Conservation (phyloP, 1,140 invertebrate species). For the Hylaeus anthracinus region DNA sequence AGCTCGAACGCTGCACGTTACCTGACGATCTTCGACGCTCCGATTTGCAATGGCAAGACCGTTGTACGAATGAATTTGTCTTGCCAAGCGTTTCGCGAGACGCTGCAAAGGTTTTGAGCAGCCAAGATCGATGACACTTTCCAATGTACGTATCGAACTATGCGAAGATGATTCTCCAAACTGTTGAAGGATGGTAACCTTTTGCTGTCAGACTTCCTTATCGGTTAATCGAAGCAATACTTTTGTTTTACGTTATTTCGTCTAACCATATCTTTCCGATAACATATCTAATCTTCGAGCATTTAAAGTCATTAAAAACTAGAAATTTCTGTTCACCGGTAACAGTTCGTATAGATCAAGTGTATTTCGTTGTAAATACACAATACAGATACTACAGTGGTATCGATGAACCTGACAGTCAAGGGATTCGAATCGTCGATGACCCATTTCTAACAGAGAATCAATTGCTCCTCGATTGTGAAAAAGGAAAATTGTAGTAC, state of each 20-base stretch:
- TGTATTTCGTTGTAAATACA: neutral
- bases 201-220: neutral
- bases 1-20: constrained; percentile 18
- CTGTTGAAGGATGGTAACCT: neutral
- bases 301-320: neutral
- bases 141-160: neutral
- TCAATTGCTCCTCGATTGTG: neutral
- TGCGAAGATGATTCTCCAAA: neutral
- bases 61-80: neutral
- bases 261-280: neutral
- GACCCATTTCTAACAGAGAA: neutral
- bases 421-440: neutral
- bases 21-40: constrained; percentile 4
- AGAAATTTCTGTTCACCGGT: neutral
- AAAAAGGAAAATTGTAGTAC: neutral
- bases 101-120: neutral
- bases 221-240: too few species aligned
- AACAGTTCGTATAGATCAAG: neutral
- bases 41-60: neutral
- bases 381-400: neutral
- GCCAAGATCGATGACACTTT: neutral
- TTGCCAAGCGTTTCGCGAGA: neutral
- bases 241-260: too few species aligned
- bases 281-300: neutral
- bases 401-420: neutral